These are phyloP conservation scores for Agonopterix arenella DNA, from an alignment of 2,888 invertebrate genomes.

Conservation along the genomic window DNA sequence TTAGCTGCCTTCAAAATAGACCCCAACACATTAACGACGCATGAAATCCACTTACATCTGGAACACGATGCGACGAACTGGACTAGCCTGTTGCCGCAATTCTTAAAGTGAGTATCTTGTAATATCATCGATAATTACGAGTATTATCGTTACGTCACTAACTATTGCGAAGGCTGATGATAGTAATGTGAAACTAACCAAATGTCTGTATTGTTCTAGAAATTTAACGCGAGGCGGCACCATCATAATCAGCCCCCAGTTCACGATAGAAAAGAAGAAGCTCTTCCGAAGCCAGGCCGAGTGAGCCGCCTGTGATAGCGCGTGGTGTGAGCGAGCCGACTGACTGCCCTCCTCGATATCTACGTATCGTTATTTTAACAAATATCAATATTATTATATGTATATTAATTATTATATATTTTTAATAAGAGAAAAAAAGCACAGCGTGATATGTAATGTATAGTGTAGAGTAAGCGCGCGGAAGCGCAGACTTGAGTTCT, in stretches of 20 bases:
- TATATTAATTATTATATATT: constrained; percentile 72
- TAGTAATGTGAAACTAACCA: constrained; percentile 24
- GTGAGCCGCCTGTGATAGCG: constrained; percentile 50
- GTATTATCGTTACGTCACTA: background rate
- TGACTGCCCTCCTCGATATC: constrained; percentile 72
- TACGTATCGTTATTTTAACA: constrained; percentile 74
- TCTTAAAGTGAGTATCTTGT: constrained; percentile 86
- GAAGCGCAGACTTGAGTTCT: constrained; percentile 36
- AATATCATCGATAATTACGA: background rate
- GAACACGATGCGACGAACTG: constrained; percentile 92
- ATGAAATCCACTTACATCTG: constrained; percentile 91
- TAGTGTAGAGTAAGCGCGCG: constrained; percentile 64
- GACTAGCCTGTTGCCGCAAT: constrained; percentile 91
- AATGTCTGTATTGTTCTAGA: constrained; percentile 62
- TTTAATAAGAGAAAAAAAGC: constrained; percentile 74
- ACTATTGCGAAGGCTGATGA: background rate
- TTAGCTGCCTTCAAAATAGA: constrained; percentile 91
- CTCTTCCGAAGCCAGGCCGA: constrained; percentile 86
- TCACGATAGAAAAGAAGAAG: constrained; percentile 93
- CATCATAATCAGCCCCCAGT: constrained; percentile 92
- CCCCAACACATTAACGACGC: constrained; percentile 91
- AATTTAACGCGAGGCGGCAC: constrained; percentile 91
- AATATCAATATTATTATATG: constrained; percentile 75
- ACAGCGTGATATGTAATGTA: constrained; percentile 77
- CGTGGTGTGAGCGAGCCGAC: constrained; percentile 63